These are phyloP conservation scores for Aporrectodea caliginosa DNA, from an alignment of 1,140 invertebrate genomes.

Conservation along the genomic window DNA sequence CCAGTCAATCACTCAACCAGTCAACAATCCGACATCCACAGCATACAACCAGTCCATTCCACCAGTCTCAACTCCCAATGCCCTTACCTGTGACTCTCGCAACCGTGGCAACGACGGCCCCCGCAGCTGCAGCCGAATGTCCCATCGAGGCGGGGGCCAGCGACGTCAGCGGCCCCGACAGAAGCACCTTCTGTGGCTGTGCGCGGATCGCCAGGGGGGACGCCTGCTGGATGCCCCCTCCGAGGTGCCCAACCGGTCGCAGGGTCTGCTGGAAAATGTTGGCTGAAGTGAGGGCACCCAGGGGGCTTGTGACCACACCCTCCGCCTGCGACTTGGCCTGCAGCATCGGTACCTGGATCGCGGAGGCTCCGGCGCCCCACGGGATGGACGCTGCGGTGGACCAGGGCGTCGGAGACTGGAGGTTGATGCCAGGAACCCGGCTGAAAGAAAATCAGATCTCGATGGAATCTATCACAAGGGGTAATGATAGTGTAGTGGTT, in stretches of 20 bases:
- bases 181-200: neutral
- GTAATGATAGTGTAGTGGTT: no score
- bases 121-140: neutral
- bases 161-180: neutral
- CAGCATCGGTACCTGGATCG: neutral
- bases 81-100: neutral
- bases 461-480: no score
- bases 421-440: neutral
- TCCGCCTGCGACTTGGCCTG: neutral
- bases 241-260: neutral
- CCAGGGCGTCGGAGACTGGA: neutral
- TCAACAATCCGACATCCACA: no score
- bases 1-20: no score
- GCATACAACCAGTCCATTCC: no score
- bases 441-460: neutral
- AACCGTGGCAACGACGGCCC: neutral
- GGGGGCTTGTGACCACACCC: neutral
- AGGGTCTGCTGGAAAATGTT: neutral
- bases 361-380: no score
- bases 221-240: neutral
- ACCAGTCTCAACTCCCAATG: no score
- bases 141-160: neutral
- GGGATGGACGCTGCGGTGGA: neutral
- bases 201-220: neutral
- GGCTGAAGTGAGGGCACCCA: neutral